phyloP scores from a whole-genome alignment of 1,140 invertebrate genomes.

The Drosophila nigromelanica region DNA sequence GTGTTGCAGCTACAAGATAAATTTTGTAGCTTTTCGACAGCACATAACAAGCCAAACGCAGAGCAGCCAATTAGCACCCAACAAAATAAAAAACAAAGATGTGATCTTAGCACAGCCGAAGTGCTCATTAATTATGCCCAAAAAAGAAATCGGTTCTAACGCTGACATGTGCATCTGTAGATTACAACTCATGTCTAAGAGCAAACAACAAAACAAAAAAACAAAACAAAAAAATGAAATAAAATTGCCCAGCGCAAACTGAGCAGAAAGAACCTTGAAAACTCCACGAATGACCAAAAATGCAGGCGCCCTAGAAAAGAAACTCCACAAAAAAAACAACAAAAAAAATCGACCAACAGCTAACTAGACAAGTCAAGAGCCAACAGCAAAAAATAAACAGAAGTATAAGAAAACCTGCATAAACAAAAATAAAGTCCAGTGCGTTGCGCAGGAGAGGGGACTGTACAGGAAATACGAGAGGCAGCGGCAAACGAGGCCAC shows the following conservation, averaged over 20 bases:
- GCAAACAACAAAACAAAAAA: constrained; percentile 36
- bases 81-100: not conserved
- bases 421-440: constrained; percentile 17
- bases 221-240: constrained; percentile 26
- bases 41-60: constrained; percentile 3
- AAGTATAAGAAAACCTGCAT: constrained; percentile 4
- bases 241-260: constrained; percentile 14
- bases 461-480: constrained; percentile 64
- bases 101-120: not conserved
- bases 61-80: constrained; percentile 18
- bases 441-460: constrained; percentile 15
- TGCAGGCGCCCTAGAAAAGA: constrained; percentile 40
- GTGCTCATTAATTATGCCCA: constrained; percentile 37
- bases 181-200: constrained; percentile 43
- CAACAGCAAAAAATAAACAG: constrained; percentile 35
- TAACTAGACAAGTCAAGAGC: constrained; percentile 21
- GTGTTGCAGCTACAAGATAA: not conserved
- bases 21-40: no score
- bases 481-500: constrained; percentile 62
- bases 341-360: constrained; percentile 7
- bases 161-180: constrained; percentile 43
- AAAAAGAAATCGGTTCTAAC: constrained; percentile 35
- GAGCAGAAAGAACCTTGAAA: constrained; percentile 62
- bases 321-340: constrained; percentile 17
- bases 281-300: constrained; percentile 58